Evolutionary conservation across 2,888 invertebrate species (phyloP), one percentile per base, ranked within the genome.

Genomic region (Rhagonycha fulva): DNA sequence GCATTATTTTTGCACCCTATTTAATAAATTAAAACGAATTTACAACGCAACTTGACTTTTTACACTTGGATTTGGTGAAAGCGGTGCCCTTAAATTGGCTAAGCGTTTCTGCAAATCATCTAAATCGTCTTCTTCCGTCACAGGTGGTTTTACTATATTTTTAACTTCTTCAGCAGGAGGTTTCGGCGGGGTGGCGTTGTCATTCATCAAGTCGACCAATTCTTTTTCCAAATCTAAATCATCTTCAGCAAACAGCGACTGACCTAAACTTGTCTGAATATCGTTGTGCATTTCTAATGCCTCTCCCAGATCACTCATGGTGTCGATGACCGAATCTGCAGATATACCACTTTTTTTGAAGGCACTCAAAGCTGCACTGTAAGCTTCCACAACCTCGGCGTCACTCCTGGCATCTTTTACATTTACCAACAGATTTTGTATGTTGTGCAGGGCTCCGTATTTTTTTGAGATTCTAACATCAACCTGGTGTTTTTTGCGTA

Each of bases 231-330:
- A 85, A 66, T 94, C 94, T 0, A 89, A 85, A 24, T 92, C 91
- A 76, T 91, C 91, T 4, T 89, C 89, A 0, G 89, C 89, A n/a
- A 47, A 47, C 0, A 89, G 82, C 0, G 90, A 85, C 14, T 89
- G 89, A 0, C 91, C 87, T 72, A 93, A 84, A 9, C 89, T 86
- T 62, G 88, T 85, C 82, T 92, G 90, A 63, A 93, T 88, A 78
- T 93, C 93, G 68, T 89, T 88, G 67, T 91, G 89, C 69, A 89
- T 88, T 72, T 90, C 90, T 84, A 93, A 86, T 4, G 90, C 93
- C 82, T 95, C 95, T 82, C 91, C 91, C 70, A 95, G 88, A 81
- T 95, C 92, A 63, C 93, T 91, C 90, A 95, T 92, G 0, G 94
- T 91, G 80, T 94, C 92, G 81, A 91, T 90, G 0, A 94, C 94